Percentiles rank a stretch among this genome's conserved stretches.
Conservation (phyloP, 2,113 vertebrate species). For the Albula glossodonta region DNA sequence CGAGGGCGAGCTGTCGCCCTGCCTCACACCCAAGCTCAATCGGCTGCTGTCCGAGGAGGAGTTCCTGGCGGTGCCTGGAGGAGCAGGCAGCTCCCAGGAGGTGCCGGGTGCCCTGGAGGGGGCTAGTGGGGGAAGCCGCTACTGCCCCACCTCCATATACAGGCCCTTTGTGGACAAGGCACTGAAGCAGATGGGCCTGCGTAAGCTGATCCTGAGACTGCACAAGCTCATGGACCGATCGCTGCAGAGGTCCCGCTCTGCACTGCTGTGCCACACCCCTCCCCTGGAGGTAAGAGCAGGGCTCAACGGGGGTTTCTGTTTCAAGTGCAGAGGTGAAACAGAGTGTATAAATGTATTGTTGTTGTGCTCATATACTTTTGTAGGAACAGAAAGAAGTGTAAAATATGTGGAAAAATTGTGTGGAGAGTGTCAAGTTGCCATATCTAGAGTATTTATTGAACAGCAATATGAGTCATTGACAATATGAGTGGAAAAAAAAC, state of each 20-base stretch:
- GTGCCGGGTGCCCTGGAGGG: constrained; percentile 56
- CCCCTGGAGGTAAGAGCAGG: constrained; percentile 78
- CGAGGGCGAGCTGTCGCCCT: constrained; percentile 55
- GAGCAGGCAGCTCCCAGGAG: constrained; percentile 14
- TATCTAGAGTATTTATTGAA: too few relatives aligned
- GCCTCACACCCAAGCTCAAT: constrained; percentile 69
- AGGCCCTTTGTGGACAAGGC: constrained; percentile 98
- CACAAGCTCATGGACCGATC: constrained; percentile 98
- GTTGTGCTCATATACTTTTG: too few relatives aligned
- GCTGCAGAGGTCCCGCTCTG: constrained; percentile 87
- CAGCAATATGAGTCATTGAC: too few relatives aligned
- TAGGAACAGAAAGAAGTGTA: too few relatives aligned
- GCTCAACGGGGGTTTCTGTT: not conserved
- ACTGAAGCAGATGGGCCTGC: constrained; percentile 97
- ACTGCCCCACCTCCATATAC: constrained; percentile 92
- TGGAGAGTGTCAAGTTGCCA: too few relatives aligned
- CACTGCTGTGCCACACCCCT: constrained; percentile 79
- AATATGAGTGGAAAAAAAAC: too few relatives aligned
- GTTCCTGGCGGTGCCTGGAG: constrained; percentile 50
- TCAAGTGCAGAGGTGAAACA: not conserved
- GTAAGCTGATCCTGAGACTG: constrained; percentile 93
- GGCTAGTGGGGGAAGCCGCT: constrained; percentile 65
- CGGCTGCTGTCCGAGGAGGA: constrained; percentile 84
- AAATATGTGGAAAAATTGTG: too few relatives aligned
- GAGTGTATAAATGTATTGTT: not conserved